phyloP scores from a whole-genome alignment of 2,113 vertebrate species.

The Promerops cafer region DNA sequence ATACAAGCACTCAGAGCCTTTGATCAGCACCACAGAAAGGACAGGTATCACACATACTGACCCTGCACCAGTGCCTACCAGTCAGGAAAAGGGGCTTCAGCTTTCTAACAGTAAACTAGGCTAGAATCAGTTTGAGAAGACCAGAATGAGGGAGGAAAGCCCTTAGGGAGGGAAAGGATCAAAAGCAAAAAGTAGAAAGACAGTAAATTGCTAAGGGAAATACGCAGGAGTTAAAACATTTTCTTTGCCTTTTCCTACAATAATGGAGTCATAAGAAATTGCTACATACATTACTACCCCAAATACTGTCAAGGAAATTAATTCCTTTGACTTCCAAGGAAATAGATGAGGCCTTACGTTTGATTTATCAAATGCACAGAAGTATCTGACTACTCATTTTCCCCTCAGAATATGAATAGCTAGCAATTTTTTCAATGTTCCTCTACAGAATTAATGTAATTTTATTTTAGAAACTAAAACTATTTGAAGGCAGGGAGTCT shows the following conservation, averaged over 20 bases:
- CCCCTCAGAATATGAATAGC: not conserved
- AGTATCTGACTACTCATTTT: not conserved
- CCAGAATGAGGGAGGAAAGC: not conserved
- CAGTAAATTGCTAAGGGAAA: not conserved
- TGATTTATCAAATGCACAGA: not conserved
- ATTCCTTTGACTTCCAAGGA: not conserved
- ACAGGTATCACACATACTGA: not conserved
- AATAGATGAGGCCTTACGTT: not conserved
- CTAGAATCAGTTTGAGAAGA: not conserved
- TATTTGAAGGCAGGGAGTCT: not conserved
- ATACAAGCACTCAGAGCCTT: not conserved
- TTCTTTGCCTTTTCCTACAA: not conserved
- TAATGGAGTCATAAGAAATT: not conserved
- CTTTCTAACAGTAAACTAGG: not conserved
- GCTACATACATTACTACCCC: not conserved
- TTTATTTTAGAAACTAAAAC: not conserved
- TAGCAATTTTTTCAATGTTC: not conserved
- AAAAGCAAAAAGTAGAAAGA: not conserved
- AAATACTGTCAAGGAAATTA: not conserved
- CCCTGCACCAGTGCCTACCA: not conserved
- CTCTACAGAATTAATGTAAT: not conserved
- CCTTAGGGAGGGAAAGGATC: not conserved
- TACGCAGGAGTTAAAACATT: not conserved
- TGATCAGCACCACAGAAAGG: not conserved
- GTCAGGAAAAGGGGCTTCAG: not conserved